Base-by-base conservation (phyloP, 2,797 vertebrate genomes). In the Amphiprion clarkii region DNA sequence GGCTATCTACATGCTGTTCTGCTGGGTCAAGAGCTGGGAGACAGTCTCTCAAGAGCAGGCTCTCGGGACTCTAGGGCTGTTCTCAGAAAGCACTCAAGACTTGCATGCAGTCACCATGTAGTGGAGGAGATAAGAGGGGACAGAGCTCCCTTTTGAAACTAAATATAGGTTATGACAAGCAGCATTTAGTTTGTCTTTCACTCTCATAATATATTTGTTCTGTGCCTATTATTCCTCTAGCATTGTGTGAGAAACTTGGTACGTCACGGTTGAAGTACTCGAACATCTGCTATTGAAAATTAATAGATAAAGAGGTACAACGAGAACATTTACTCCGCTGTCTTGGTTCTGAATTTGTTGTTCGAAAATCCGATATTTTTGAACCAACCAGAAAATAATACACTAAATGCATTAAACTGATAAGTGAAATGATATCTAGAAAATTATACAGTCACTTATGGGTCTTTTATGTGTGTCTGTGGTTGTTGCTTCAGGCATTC, bases 81-180 rank as follows among this genome's bases (percentile, higher is more conserved):
- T 93, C 92, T 93, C 90, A 89, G 89, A 89, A 91, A 91, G 84
- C 92, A 92, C 92, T 94, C 82, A 55, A 67, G 79, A 67, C 67
- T 78, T 12, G 83, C 81, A 83, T 82, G 71, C 83, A 87, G 85
- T 88, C 83, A 72, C 85, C 77, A 68, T 85, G 87, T 89, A 82
- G 82, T 82, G 67, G 81, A 83, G 74, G 79, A 88, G 91, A 93
- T 93, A 91, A 91, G 84, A 84, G 65, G 62, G 74, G 60, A 80
- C 82, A 83, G 67, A 85, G 74, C 81, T 76, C 80, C 84, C 80
- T 80, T 89, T 87, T 90, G 86, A 91, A 91, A 84, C 88, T 87
- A 93, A 91, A 93, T 90, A 93, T 93, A 92, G 88, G 71, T 76
- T 74, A 65, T 55, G 85, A 74, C 69, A 63, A 81, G 67, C 74